These are phyloP conservation scores for Cydia splendana DNA, from an alignment of 1,140 invertebrate genomes.

Conservation along the genomic window DNA sequence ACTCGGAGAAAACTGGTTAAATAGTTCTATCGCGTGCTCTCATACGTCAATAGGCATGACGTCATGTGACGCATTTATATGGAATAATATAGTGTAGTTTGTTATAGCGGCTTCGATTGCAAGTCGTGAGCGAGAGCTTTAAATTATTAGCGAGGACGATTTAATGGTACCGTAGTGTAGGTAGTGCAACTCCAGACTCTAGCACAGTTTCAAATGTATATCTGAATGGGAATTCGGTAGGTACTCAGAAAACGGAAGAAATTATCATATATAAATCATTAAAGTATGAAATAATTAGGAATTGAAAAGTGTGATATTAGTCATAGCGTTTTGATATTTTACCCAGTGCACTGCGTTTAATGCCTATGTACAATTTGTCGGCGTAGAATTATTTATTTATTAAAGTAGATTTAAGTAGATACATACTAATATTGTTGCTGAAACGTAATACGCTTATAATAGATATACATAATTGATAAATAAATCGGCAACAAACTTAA, in stretches of 20 bases:
- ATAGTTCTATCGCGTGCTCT: slow-evolving; percentile 69
- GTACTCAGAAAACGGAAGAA: slow-evolving; percentile 41
- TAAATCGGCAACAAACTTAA: slow-evolving; percentile 8
- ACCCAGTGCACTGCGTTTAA: slow-evolving; percentile 31
- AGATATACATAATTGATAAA: slow-evolving; percentile 31
- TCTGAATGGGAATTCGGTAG: slow-evolving; percentile 45
- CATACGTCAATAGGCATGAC: slow-evolving; percentile 76
- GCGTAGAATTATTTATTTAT: slow-evolving; percentile 38
- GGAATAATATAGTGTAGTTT: slow-evolving; percentile 52
- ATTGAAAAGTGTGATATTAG: slow-evolving; percentile 70
- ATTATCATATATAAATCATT: background rate
- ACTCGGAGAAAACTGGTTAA: slow-evolving; percentile 48
- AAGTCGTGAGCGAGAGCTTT: slow-evolving; percentile 67
- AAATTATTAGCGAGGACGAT: slow-evolving; percentile 65
- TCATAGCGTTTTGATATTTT: slow-evolving; percentile 44
- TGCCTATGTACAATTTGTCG: slow-evolving; percentile 20
- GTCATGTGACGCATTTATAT: slow-evolving; percentile 72
- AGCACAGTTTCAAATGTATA: slow-evolving; percentile 39
- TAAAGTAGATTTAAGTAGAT: slow-evolving; percentile 34
- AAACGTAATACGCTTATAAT: slow-evolving; percentile 51
- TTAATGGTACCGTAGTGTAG: slow-evolving; percentile 53
- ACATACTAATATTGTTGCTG: slow-evolving; percentile 36
- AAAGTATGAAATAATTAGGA: slow-evolving; percentile 15
- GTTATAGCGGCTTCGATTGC: slow-evolving; percentile 59
- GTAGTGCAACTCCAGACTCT: slow-evolving; percentile 53